A percentile compares a stretch with the other conserved stretches of the same genome.
phyloP scores from a whole-genome alignment of 2,797 vertebrate genomes.

The Silurus aristotelis region DNA sequence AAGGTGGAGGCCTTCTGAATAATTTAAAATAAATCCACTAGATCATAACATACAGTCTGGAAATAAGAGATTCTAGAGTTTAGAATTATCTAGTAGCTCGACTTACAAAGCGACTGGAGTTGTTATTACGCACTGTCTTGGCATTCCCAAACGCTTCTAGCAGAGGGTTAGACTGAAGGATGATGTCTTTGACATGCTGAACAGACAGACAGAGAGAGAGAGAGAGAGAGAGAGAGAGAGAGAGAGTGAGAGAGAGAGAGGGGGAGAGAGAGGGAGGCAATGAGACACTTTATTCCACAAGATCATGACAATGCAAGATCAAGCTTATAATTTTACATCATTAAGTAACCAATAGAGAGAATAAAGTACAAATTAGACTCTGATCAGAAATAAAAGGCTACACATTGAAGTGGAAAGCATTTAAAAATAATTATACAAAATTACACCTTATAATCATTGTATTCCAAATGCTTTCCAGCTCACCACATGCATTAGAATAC shows the following conservation, averaged over 20 bases:
- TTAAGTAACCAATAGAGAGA: not conserved
- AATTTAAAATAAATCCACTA: not conserved
- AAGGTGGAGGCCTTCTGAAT: not conserved
- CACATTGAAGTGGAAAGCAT: not conserved
- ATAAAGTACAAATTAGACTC: not conserved
- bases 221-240: not conserved
- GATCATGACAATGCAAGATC: not conserved
- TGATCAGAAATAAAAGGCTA: not conserved
- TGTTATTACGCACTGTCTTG: slow-evolving; percentile 84
- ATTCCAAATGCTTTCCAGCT: not conserved
- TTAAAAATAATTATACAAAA: too few relatives aligned
- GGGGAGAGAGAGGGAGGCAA: not conserved
- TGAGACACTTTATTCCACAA: not conserved
- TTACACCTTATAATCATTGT: not conserved
- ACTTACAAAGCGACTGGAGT: slow-evolving; percentile 86
- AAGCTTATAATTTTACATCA: not conserved
- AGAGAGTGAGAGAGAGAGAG: not conserved
- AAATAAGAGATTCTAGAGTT: not conserved
- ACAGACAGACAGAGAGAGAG: not conserved
- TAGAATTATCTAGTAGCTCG: not conserved
- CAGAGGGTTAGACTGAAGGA: slow-evolving; percentile 83
- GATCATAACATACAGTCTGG: not conserved
- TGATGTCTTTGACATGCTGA: slow-evolving; percentile 84
- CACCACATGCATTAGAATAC: not conserved
- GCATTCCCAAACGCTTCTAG: slow-evolving; percentile 84